These are phyloP conservation scores for Columba livia DNA, from an alignment of 2,113 vertebrate species.

Conservation along the genomic window DNA sequence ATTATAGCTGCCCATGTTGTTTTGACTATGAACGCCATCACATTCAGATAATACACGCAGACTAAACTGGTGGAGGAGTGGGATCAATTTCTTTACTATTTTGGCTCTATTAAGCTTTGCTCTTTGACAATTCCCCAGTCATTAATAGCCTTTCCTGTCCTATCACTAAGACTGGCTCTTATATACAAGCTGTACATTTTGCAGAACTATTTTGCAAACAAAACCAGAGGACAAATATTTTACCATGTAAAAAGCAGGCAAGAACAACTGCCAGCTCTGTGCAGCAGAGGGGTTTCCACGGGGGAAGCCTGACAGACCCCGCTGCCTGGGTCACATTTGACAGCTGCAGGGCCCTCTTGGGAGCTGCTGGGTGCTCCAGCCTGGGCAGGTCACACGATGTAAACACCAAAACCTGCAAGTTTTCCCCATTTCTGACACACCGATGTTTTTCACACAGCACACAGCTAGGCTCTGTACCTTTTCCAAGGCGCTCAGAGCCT, in stretches of 20 bases:
- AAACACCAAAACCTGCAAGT: neutral
- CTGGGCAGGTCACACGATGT: neutral
- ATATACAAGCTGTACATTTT: neutral
- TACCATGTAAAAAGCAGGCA: neutral
- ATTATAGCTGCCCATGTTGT: constrained; percentile 28
- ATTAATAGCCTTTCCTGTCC: neutral
- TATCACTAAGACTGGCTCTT: neutral
- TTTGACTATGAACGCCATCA: constrained; percentile 23
- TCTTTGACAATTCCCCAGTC: constrained; percentile 24
- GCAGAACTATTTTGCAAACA: neutral
- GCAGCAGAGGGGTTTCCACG: neutral
- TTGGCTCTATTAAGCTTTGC: constrained; percentile 6
- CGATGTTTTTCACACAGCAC: neutral
- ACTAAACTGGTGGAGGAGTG: constrained; percentile 13
- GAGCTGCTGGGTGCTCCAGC: neutral
- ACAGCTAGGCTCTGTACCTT: neutral
- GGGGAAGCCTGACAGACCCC: neutral
- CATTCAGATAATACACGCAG: neutral
- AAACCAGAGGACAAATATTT: neutral
- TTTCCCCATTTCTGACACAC: neutral
- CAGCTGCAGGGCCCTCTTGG: neutral
- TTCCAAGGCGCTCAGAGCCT: neutral
- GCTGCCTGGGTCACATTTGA: rapidly evolving
- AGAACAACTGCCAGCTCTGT: neutral
- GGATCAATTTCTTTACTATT: constrained; percentile 42